These are phyloP conservation scores for Agonopterix subpropinquella DNA, from an alignment of 2,888 invertebrate species.

Conservation along the genomic window DNA sequence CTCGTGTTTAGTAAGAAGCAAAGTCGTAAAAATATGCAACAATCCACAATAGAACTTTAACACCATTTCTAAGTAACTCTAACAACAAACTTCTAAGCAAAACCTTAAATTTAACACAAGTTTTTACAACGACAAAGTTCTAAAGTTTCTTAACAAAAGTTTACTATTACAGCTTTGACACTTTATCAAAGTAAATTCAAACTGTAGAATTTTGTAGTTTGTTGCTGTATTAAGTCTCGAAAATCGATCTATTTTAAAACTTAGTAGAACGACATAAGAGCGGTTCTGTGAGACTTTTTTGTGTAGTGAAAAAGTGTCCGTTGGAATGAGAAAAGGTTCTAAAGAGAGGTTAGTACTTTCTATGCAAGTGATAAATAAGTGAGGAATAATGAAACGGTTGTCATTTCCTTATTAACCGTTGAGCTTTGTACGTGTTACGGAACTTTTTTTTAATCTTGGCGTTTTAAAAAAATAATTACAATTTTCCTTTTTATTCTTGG, in stretches of 20 bases:
- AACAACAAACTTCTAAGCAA: neutral
- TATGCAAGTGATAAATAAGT: conserved; percentile 34
- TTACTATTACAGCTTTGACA: too few species aligned
- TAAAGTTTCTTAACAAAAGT: conserved; percentile 14
- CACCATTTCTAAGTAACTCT: too few species aligned
- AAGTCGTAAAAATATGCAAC: too few species aligned
- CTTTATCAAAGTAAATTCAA: too few species aligned
- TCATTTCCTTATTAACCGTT: conserved; percentile 24
- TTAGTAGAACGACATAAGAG: too few species aligned
- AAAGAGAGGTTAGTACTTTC: conserved; percentile 41
- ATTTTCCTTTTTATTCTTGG: neutral
- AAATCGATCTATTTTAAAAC: too few species aligned
- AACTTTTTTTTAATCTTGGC: neutral
- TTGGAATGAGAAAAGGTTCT: conserved; percentile 13
- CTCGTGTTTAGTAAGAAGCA: too few species aligned
- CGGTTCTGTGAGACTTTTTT: too few species aligned
- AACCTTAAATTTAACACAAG: neutral
- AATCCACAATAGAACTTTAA: too few species aligned
- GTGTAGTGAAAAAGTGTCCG: too few species aligned
- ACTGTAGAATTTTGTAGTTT: too few species aligned
- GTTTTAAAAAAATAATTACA: neutral
- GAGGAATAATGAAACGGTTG: conserved; percentile 12
- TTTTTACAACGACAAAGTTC: conserved; percentile 37
- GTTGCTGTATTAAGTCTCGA: too few species aligned
- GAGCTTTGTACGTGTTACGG: conserved; percentile 8